Percentiles rank a stretch among this genome's conserved stretches.
Evolutionary conservation across 2,113 vertebrate species (phyloP).

Genomic region (Arizona elegans): DNA sequence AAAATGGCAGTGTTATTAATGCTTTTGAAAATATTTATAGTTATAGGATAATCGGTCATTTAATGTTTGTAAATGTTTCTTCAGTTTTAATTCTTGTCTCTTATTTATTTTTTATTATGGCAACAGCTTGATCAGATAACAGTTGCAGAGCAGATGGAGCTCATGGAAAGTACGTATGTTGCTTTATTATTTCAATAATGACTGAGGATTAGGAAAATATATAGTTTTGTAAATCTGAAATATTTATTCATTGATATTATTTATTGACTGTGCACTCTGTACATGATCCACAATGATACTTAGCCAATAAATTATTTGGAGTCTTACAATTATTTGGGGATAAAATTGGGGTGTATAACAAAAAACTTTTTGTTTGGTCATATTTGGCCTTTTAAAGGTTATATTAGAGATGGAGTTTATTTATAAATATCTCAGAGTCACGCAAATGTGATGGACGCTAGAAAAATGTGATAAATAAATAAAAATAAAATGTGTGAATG

Average conservation of each 20-base stretch:
- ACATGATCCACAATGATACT: neutral
- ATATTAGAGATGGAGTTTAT: neutral
- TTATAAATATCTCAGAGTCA: neutral
- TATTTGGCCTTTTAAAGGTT: neutral
- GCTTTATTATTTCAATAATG: neutral
- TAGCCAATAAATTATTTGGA: neutral
- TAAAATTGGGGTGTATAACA: neutral
- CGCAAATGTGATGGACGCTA: neutral
- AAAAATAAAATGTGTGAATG: neutral
- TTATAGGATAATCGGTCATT: neutral
- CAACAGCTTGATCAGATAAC: conserved; percentile 72
- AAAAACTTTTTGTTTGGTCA: neutral
- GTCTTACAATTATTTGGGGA: neutral
- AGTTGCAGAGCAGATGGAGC: conserved; percentile 82
- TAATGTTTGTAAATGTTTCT: neutral
- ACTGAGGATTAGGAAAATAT: neutral
- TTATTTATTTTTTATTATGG: conserved; percentile 64
- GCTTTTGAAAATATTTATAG: neutral
- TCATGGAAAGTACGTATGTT: conserved; percentile 75
- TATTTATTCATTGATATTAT: neutral
- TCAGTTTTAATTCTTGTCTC: conserved; percentile 21
- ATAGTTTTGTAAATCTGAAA: neutral
- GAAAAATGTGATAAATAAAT: neutral
- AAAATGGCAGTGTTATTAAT: neutral
- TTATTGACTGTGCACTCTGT: neutral